Evolutionary conservation across 2,113 vertebrate species (phyloP).

Genomic region (Datnioides undecimradiatus): DNA sequence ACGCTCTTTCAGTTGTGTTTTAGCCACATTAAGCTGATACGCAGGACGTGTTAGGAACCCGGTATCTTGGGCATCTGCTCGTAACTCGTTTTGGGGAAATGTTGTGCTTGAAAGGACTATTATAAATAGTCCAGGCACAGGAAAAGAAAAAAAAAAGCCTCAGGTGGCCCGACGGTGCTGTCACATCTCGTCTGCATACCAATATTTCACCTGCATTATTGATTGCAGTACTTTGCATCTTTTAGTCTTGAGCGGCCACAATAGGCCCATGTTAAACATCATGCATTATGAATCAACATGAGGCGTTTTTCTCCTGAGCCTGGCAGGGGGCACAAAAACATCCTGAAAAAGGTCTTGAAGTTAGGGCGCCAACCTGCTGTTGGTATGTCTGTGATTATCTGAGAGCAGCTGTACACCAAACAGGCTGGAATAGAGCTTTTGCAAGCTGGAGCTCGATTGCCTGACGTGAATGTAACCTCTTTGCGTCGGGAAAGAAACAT

Average conservation of each 20-base stretch:
- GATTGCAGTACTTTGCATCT: constrained; percentile 61
- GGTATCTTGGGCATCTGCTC: neutral
- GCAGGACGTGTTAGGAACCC: neutral
- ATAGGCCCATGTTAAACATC: constrained; percentile 53
- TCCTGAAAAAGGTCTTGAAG: constrained; percentile 26
- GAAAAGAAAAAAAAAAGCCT: constrained; percentile 16
- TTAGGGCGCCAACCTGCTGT: constrained; percentile 14
- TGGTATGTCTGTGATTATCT: neutral
- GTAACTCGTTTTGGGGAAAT: constrained; percentile 21
- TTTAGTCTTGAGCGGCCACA: constrained; percentile 49
- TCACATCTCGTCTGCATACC: constrained; percentile 64
- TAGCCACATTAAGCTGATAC: constrained; percentile 29
- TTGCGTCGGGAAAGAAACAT: neutral
- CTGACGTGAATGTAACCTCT: neutral
- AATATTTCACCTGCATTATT: constrained; percentile 78
- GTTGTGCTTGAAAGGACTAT: constrained; percentile 15
- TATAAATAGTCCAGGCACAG: constrained; percentile 40
- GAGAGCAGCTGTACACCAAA: constrained; percentile 18
- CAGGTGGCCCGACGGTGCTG: constrained; percentile 54
- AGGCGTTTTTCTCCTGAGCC: constrained; percentile 28
- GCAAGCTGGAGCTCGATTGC: neutral
- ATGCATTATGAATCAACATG: constrained; percentile 71
- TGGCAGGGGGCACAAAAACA: constrained; percentile 57
- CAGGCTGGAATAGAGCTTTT: neutral
- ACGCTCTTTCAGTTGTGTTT: constrained; percentile 42